Percentiles rank a stretch among this genome's conserved stretches.
phyloP scores from a whole-genome alignment of 2,888 invertebrate species.

The Oligia fasciuncula region DNA sequence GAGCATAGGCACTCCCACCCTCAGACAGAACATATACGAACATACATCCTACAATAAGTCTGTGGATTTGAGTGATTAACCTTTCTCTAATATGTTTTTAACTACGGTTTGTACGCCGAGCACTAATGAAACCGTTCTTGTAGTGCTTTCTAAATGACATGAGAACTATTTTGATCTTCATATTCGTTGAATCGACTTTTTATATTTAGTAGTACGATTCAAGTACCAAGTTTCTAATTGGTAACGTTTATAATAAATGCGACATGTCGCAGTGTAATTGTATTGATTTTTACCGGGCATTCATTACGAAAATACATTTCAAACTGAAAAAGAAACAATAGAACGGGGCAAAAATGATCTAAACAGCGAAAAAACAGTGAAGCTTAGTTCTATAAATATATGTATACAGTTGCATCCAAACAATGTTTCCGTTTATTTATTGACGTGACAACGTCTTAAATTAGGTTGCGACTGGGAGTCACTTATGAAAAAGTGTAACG shows the following conservation, averaged over 20 bases:
- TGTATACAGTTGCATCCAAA: not conserved
- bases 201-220: not conserved
- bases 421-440: not conserved
- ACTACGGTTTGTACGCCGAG: constrained; percentile 21
- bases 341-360: not conserved
- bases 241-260: constrained; percentile 5
- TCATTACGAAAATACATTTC: constrained; percentile 27
- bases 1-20: constrained; percentile 13
- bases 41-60: not conserved
- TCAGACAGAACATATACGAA: not conserved
- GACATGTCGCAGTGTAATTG: not conserved
- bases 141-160: constrained; percentile 36
- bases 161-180: not conserved
- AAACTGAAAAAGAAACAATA: constrained; percentile 1
- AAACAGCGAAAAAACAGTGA: not conserved
- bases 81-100: constrained; percentile 53
- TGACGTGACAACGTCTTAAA: too few species aligned
- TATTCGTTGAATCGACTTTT: constrained; percentile 10
- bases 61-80: constrained; percentile 28
- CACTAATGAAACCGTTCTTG: constrained; percentile 33
- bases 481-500: too few species aligned
- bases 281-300: constrained; percentile 29
- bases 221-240: not conserved
- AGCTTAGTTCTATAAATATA: not conserved
- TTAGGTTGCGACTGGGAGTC: too few species aligned